These are phyloP conservation scores for Trogon surrucura DNA, from an alignment of 2,113 vertebrate genomes.

Conservation along the genomic window DNA sequence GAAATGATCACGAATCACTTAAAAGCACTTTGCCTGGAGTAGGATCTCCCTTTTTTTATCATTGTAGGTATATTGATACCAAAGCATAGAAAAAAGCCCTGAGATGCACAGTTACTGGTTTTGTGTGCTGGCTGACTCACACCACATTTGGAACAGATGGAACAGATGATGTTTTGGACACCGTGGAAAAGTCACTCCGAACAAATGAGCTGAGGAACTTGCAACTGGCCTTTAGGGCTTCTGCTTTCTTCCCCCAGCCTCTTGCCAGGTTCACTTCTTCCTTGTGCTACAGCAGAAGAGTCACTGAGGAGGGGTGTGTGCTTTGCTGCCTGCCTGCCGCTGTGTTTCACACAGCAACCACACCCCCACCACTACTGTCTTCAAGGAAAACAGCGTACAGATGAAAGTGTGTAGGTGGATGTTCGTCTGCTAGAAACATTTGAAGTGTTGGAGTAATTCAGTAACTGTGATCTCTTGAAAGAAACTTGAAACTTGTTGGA, in stretches of 20 bases:
- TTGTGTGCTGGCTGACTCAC: fast-evolving
- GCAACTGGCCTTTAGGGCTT: not conserved
- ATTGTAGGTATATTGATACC: not conserved
- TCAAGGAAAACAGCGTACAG: not conserved
- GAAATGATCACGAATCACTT: not conserved
- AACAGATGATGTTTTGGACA: not conserved
- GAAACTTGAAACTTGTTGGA: slow-evolving; percentile 53
- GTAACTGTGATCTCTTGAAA: slow-evolving; percentile 44
- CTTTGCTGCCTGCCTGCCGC: not conserved
- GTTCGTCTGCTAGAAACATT: slow-evolving; percentile 11
- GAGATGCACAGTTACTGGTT: fast-evolving
- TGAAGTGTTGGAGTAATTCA: slow-evolving; percentile 21
- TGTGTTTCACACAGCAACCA: not conserved
- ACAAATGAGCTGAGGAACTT: not conserved
- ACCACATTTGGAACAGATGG: not conserved
- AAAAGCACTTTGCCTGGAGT: not conserved
- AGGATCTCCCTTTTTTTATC: not conserved
- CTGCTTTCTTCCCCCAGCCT: not conserved
- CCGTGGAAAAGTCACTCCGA: not conserved
- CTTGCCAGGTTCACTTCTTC: not conserved
- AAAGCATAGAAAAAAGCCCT: not conserved
- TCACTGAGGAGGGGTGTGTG: not conserved
- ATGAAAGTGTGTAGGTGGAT: not conserved
- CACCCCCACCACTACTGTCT: not conserved
- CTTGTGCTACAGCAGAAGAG: not conserved